Percentiles rank a stretch among this genome's conserved stretches.
These are phyloP conservation scores for Lepus europaeus DNA, from an alignment of 2,113 vertebrate genomes.

Conservation along the genomic window DNA sequence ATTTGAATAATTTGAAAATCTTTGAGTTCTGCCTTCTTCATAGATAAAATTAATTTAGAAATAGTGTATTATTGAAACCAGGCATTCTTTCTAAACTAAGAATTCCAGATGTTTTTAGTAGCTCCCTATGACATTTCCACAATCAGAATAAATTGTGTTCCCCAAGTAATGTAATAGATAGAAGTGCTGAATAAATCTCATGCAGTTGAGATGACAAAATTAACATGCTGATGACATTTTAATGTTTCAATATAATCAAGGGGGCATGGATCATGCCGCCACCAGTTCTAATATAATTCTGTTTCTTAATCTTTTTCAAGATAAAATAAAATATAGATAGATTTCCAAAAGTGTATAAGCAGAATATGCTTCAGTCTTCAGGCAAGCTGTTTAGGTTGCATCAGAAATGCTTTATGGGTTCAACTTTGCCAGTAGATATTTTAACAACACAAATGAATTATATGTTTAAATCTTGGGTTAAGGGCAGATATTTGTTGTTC, in stretches of 20 bases:
- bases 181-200: slow-evolving; percentile 90
- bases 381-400: slow-evolving; percentile 66
- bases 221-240: slow-evolving; percentile 93
- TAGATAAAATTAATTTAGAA: slow-evolving; percentile 88
- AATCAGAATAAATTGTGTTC: slow-evolving; percentile 91
- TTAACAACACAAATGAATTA: slow-evolving; percentile 71
- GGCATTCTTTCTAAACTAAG: slow-evolving; percentile 86
- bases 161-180: slow-evolving; percentile 90
- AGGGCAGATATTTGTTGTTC: slow-evolving; percentile 55
- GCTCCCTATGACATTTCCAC: slow-evolving; percentile 88
- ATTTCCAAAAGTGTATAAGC: slow-evolving; percentile 79
- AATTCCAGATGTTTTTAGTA: slow-evolving; percentile 90
- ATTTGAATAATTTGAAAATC: slow-evolving; percentile 80
- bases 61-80: slow-evolving; percentile 83
- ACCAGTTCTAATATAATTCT: slow-evolving; percentile 87
- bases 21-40: slow-evolving; percentile 80
- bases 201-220: slow-evolving; percentile 90
- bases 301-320: slow-evolving; percentile 87
- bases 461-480: slow-evolving; percentile 55
- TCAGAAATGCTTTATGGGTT: slow-evolving; percentile 68
- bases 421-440: slow-evolving; percentile 80
- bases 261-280: slow-evolving; percentile 89
- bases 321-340: slow-evolving; percentile 81
- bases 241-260: slow-evolving; percentile 91
- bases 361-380: slow-evolving; percentile 66